Base-by-base conservation (phyloP, 2,113 vertebrate genomes). In the Orientallactaga bullata region DNA sequence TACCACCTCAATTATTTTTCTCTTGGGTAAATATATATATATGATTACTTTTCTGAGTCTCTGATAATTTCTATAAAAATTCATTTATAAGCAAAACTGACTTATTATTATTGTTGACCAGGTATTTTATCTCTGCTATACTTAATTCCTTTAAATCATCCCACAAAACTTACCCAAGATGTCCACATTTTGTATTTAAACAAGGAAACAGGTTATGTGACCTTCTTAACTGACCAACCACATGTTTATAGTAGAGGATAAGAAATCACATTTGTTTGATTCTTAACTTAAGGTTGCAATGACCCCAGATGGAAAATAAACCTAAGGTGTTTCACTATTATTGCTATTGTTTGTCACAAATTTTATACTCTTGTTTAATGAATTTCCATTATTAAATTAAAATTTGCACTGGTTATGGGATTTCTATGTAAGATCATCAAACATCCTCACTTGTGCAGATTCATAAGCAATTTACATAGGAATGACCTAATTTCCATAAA, bases 391-490 rank as follows among this genome's bases (percentile, higher is more conserved):
- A 10, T 47, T 77, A 80, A 77, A 87, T 0, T 61, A 47, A 87
- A 74, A 24, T 20, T 35, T 69, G 35, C 9, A 3, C 66, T 65
- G 7, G 5, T 18, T 86, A 6, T 85, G 42, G 71, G 26, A 5
- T 60, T 26, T 1, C 13, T 95, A 81, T 63, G 4, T 65, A 73
- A 92, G 8, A 92, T 92, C 77, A 83, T 16, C 24, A 89, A 80
- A 79, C 6, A 87, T 37, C 1, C 1, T 80, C 13, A 88, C 24
- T 80, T 71, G 21, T 23, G 2, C 5, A 90, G 58, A 80, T 3
- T 51, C 26, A 10, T 55, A 63, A 63, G 47, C 7, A 78, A n/a
- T 51, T 85, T 47, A 42, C 2, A 13, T 35, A 32, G 2, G 13
- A 91, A 89, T 0, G 69, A 61, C 72, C 66, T 61, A 16, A n/a